Evolutionary conservation across 2,888 invertebrate species (phyloP), one percentile per base, ranked within the genome.

Genomic region (Taphrorychus bicolor): DNA sequence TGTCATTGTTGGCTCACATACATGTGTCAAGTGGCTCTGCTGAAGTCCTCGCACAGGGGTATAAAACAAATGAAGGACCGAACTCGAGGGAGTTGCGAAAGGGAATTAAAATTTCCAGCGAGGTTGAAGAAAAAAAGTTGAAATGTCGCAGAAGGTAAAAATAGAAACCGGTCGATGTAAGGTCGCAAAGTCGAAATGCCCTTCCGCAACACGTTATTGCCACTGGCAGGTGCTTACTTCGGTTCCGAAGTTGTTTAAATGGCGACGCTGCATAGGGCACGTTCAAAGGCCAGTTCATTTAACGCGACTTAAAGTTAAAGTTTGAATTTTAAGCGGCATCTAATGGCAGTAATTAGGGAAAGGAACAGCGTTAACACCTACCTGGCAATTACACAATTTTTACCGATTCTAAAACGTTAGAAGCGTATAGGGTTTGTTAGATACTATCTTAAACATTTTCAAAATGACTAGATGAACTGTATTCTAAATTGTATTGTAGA

Each of bases 171-270:
- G 14, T 45, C 45, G 17, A 45, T 45, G 14, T 5, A 45, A 16
- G 14, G 9, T 17, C 17, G 45, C 1, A 45, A 16, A 45, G 45
- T 17, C 45, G 5, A 45, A 45, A 45, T 45, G 45, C 16, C 45
- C 14, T 45, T 11, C 16, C 9, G 45, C 45, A 45, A 45, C 45
- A 45, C 45, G 45, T 45, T 45, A 45, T 2, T 17, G 45, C 45
- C 45, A 45, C 14, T 45, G 14, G 45, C 45, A 45, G 45, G 45
- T 45, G 45, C 45, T 45, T 45, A 45, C 9, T 45, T 45, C 14
- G 5, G 32, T 32, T 32, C 11, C 32, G 32, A 16, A 45, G 45
- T 16, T 17, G 3, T 11, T 45, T 45, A 45, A 45, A 45, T 45
- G 14, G 45, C 14, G 45, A 14, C 17, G 5, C 45, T 14, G 45